Conservation (phyloP, 2,888 invertebrate species). For the Standfussiana lucernea region DNA sequence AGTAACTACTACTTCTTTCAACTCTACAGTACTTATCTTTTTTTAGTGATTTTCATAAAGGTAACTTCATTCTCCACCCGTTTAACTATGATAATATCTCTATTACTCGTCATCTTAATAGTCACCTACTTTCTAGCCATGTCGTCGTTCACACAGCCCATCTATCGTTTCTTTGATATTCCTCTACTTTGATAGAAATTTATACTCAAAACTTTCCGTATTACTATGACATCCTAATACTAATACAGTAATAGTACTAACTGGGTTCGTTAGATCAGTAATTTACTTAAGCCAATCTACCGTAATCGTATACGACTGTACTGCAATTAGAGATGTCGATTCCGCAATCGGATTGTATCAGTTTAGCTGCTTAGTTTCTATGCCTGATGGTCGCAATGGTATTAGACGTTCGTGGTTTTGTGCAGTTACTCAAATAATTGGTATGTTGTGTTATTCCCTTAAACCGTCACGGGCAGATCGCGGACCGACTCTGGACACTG, state of each 20-base stretch:
- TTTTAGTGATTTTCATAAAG: neutral
- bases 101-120: neutral
- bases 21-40: too few relatives aligned
- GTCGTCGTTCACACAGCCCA: neutral
- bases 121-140: neutral
- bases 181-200: neutral
- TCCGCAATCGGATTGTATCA: slow-evolving; percentile 19
- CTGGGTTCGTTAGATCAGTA: neutral
- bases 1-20: neutral
- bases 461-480: neutral
- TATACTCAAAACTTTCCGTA: neutral
- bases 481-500: neutral
- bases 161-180: neutral
- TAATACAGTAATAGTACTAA: neutral
- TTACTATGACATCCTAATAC: neutral
- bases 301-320: slow-evolving; percentile 3
- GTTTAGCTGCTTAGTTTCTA: slow-evolving; percentile 20
- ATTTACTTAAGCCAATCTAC: slow-evolving; percentile 14
- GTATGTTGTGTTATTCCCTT: too few relatives aligned
- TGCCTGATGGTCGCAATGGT: neutral
- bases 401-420: neutral
- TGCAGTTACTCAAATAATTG: neutral
- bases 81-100: neutral
- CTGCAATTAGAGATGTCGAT: slow-evolving; percentile 23
- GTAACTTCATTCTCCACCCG: neutral